Conservation (phyloP, 2,888 invertebrate genomes). For the Caradrina kadenii region DNA sequence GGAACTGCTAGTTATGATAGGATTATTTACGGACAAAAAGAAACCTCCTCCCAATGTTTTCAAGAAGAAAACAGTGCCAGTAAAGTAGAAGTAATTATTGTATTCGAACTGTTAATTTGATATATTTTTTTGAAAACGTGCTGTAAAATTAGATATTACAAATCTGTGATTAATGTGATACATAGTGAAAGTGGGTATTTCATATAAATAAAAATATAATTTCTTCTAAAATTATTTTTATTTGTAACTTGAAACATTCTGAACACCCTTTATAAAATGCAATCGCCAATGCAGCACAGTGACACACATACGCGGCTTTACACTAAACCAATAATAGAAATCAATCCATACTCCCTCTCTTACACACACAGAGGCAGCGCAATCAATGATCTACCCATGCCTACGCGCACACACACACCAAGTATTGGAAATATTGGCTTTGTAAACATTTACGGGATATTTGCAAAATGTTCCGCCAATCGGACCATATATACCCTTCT, state of each 20-base stretch:
- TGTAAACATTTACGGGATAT: slow-evolving; percentile 88
- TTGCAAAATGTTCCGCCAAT: slow-evolving; percentile 85
- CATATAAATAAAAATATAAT: background rate
- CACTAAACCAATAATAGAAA: slow-evolving; percentile 90
- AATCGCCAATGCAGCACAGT: slow-evolving; percentile 85
- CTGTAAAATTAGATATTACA: too few species aligned
- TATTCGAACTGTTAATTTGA: too few species aligned
- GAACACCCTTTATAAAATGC: slow-evolving; percentile 77
- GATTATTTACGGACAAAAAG: background rate
- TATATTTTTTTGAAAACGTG: background rate
- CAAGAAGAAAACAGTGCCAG: too few species aligned
- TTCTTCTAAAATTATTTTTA: background rate
- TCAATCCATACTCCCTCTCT: slow-evolving; percentile 89
- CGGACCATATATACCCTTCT: slow-evolving; percentile 74
- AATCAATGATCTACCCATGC: slow-evolving; percentile 80
- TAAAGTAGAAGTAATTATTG: background rate
- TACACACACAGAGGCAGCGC: slow-evolving; percentile 76
- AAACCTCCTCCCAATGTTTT: too few species aligned
- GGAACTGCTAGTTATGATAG: background rate
- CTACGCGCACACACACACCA: slow-evolving; percentile 76
- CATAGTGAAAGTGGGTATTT: background rate
- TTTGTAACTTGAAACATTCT: background rate
- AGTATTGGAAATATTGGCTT: slow-evolving; percentile 88
- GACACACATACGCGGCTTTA: slow-evolving; percentile 90
- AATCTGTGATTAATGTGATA: too few species aligned